Conservation (phyloP, 2,113 vertebrate species). For the Chiloscyllium plagiosum region DNA sequence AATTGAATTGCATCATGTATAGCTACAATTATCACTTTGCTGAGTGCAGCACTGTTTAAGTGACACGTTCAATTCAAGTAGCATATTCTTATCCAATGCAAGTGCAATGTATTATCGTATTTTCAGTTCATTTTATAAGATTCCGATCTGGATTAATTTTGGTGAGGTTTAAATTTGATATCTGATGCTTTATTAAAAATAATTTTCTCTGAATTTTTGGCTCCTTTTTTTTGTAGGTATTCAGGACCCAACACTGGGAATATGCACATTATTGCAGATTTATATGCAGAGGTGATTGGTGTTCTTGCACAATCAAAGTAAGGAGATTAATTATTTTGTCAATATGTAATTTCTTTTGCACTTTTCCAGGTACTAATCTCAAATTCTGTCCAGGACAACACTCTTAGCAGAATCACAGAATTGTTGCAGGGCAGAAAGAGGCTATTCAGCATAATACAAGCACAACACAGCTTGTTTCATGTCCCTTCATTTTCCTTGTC, state of each 20-base stretch:
- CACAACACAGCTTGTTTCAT: background rate
- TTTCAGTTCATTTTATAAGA: conserved; percentile 12
- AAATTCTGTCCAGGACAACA: background rate
- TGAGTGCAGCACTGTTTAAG: background rate
- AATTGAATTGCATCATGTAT: background rate
- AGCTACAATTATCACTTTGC: background rate
- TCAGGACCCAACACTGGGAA: conserved; percentile 98
- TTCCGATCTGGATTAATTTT: background rate
- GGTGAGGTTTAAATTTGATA: background rate
- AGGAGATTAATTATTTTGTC: conserved; percentile 42
- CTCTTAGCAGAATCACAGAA: background rate
- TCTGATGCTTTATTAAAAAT: background rate
- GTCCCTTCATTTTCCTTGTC: background rate
- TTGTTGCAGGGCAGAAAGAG: background rate
- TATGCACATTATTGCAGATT: conserved; percentile 95
- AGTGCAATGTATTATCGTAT: background rate
- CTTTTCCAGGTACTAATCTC: background rate
- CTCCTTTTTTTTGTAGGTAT: conserved; percentile 62
- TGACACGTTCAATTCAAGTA: background rate
- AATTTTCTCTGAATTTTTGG: background rate
- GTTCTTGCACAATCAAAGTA: conserved; percentile 97
- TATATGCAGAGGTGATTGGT: conserved; percentile 95
- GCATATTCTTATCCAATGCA: background rate
- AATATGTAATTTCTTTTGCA: background rate
- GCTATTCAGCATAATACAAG: background rate